Conservation (phyloP, 2,888 invertebrate species). For the Catocala nupta region DNA sequence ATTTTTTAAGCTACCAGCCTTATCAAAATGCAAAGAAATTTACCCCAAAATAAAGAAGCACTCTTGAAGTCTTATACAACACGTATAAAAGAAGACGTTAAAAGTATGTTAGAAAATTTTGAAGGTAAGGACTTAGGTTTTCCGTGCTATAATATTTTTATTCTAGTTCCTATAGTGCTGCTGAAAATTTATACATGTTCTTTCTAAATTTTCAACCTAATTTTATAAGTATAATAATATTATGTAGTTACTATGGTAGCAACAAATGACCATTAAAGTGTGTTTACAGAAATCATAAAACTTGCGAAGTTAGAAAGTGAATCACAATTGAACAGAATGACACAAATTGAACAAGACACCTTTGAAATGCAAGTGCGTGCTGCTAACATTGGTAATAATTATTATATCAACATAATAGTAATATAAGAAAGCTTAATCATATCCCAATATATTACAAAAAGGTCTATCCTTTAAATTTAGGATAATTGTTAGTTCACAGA, state of each 20-base stretch:
- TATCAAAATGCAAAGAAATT: conserved; percentile 86
- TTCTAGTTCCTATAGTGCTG: background rate
- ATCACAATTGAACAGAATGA: conserved; percentile 95
- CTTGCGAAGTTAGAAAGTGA: conserved; percentile 96
- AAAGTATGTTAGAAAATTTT: conserved; percentile 99
- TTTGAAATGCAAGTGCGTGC: conserved; percentile 99
- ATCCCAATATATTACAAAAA: too few species aligned
- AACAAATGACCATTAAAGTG: too few species aligned
- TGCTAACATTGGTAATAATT: conserved; percentile 92
- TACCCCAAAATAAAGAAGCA: conserved; percentile 98
- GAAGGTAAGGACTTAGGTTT: conserved; percentile 88
- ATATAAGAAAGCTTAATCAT: too few species aligned
- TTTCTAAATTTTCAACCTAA: too few species aligned
- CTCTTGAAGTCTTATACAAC: conserved; percentile 97
- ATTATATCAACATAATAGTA: too few species aligned
- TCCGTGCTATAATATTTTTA: background rate
- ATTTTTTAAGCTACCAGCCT: background rate
- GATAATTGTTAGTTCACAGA: too few species aligned
- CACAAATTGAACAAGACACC: conserved; percentile 97
- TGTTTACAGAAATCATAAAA: conserved; percentile 93
- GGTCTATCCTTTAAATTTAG: too few species aligned
- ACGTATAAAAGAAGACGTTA: conserved; percentile 97
- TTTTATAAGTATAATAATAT: too few species aligned
- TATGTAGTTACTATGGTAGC: too few species aligned
- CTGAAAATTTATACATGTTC: too few species aligned